A percentile compares a stretch with the other conserved stretches of the same genome.
phyloP scores from a whole-genome alignment of 2,797 vertebrate genomes.

The Nasua narica region DNA sequence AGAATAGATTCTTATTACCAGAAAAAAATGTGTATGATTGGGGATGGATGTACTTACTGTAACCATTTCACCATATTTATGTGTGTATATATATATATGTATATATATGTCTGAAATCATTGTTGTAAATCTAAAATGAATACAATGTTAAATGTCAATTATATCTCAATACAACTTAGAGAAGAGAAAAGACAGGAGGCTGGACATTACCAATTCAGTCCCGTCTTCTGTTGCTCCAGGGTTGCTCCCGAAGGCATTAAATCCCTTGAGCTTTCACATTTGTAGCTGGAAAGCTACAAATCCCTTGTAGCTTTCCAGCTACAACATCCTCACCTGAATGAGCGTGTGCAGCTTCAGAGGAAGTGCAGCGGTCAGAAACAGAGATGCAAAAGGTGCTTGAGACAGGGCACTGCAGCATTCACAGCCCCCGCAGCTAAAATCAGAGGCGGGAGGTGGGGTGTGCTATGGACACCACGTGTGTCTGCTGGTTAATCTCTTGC shows the following conservation, averaged over 20 bases:
- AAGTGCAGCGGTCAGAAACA: neutral
- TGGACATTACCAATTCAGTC: neutral
- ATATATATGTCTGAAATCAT: neutral
- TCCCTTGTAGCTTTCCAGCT: too few relatives aligned
- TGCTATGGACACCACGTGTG: fast-evolving
- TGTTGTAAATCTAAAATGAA: neutral
- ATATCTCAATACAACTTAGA: neutral
- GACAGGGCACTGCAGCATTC: neutral
- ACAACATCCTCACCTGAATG: neutral
- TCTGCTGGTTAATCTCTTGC: neutral
- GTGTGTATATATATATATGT: too few relatives aligned
- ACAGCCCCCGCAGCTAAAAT: neutral
- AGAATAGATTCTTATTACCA: neutral
- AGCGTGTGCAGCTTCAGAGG: neutral
- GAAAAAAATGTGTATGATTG: neutral
- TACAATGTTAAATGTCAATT: neutral
- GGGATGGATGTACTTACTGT: neutral
- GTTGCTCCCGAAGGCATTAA: neutral
- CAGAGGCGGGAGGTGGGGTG: fast-evolving
- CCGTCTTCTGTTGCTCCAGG: neutral
- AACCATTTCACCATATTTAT: neutral
- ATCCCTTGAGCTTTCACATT: neutral
- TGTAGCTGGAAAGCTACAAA: too few relatives aligned
- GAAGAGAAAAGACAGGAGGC: neutral
- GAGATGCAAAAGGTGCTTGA: neutral